These are phyloP conservation scores for Ichneumoninae sp. DNA, from an alignment of 2,888 invertebrate genomes.

Conservation along the genomic window DNA sequence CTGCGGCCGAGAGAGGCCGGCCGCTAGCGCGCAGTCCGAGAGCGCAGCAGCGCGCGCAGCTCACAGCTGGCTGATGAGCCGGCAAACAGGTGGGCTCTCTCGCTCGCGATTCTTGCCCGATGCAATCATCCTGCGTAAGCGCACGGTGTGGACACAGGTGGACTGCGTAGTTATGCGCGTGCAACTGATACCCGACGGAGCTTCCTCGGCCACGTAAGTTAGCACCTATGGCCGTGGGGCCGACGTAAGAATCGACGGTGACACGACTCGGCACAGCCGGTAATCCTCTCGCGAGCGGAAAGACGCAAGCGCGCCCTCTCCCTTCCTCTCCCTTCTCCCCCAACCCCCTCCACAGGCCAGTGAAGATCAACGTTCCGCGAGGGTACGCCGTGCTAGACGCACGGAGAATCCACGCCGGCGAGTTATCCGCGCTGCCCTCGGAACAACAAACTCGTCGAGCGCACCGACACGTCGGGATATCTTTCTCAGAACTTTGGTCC, in stretches of 20 bases:
- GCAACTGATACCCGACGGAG: slow-evolving; percentile 41
- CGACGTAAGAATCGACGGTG: background rate
- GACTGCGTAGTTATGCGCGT: slow-evolving; percentile 51
- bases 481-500: slow-evolving; percentile 19
- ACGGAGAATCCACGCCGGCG: slow-evolving; percentile 14
- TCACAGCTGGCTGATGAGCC: slow-evolving; percentile 73
- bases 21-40: background rate
- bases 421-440: background rate
- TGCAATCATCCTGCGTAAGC: slow-evolving; percentile 66
- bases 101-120: slow-evolving; percentile 72
- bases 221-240: slow-evolving; percentile 5
- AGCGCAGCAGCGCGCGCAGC: slow-evolving; percentile 53
- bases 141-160: slow-evolving; percentile 40
- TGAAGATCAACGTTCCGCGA: slow-evolving; percentile 15
- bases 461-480: slow-evolving; percentile 1
- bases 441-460: slow-evolving; percentile 10
- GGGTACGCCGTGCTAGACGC: slow-evolving; percentile 2
- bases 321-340: background rate
- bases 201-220: slow-evolving; percentile 24
- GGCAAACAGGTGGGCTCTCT: slow-evolving; percentile 74
- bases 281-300: background rate
- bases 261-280: background rate
- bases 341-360: background rate
- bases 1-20: slow-evolving; percentile 29
- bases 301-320: background rate